A percentile compares a stretch with the other conserved stretches of the same genome.
Conservation (phyloP, 2,113 vertebrate species). For the Sphyrna mokarran region DNA sequence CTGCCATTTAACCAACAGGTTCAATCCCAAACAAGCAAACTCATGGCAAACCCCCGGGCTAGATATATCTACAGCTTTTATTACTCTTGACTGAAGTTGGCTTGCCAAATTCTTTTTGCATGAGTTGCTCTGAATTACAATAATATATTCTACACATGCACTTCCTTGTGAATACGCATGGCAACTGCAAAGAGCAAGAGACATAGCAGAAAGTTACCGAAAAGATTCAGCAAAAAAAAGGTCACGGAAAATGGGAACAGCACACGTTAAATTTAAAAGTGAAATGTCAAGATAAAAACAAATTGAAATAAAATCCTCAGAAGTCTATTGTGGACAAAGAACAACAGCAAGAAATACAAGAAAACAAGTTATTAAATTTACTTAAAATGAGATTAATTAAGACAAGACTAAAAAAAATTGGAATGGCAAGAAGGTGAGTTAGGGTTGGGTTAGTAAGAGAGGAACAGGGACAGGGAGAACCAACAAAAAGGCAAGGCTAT, state of each 20-base stretch:
- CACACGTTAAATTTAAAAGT: not conserved
- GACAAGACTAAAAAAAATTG: not conserved
- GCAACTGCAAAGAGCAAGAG: not conserved
- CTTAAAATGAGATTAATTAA: not conserved
- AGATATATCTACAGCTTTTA: not conserved
- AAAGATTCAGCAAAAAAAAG: not conserved
- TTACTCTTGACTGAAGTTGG: not conserved
- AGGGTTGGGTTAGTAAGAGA: not conserved
- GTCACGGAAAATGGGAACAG: not conserved
- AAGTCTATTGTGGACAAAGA: not conserved
- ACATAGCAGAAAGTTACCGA: not conserved
- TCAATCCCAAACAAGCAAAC: not conserved
- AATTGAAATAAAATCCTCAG: not conserved
- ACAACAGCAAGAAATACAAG: not conserved
- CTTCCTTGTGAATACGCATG: not conserved
- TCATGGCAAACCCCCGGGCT: not conserved
- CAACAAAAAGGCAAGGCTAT: too few relatives aligned
- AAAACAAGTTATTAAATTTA: not conserved
- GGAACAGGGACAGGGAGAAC: fast-evolving
- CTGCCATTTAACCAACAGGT: not conserved
- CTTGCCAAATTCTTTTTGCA: not conserved
- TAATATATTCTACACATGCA: not conserved
- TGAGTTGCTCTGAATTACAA: not conserved
- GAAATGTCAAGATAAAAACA: not conserved
- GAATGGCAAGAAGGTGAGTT: not conserved